phyloP scores from a whole-genome alignment of 2,113 vertebrate genomes.

The Bos indicus region DNA sequence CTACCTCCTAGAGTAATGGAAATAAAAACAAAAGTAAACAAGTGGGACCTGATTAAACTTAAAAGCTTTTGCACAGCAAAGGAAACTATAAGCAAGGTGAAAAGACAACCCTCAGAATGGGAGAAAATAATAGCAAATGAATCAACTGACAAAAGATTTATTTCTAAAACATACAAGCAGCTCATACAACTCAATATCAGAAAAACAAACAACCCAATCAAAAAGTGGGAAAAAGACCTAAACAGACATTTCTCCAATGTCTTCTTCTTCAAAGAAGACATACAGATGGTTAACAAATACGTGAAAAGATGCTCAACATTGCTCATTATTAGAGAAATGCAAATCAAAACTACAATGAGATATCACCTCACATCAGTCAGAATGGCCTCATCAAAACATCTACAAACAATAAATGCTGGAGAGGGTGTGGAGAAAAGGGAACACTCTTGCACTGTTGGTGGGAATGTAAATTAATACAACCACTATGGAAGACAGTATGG shows the following conservation, averaged over 20 bases:
- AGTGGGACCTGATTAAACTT: background rate
- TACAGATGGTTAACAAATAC: background rate
- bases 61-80: background rate
- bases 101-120: background rate
- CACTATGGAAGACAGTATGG: background rate
- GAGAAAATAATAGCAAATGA: background rate
- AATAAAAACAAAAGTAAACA: background rate
- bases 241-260: background rate
- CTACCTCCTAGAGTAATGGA: background rate
- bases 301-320: background rate
- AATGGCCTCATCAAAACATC: background rate
- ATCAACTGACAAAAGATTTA: background rate
- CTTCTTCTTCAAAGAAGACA: background rate
- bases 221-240: background rate
- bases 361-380: background rate
- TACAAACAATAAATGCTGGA: background rate
- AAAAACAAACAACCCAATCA: background rate
- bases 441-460: background rate
- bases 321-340: background rate
- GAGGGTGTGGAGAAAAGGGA: background rate
- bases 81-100: background rate
- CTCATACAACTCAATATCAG: background rate
- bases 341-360: background rate
- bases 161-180: background rate
- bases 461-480: background rate